Evolutionary conservation across 92 coral and sea anemone species (phyloP), one percentile per base, ranked within the genome.

Genomic region (Epizoanthus fatuus): DNA sequence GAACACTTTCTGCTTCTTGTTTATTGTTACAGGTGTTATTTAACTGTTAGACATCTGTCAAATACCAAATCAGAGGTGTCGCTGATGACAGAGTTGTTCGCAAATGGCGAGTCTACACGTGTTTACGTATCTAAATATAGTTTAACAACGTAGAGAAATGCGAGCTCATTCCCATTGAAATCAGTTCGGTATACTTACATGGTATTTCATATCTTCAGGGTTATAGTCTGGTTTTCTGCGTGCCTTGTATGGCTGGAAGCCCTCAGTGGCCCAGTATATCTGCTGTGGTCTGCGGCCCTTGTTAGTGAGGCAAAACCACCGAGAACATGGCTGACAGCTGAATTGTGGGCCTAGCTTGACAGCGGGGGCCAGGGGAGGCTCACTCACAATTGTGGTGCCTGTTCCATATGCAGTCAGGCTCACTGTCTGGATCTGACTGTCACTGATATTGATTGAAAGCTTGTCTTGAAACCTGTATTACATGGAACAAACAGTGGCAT

Each of bases 251-350:
- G 92, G 88, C 72, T 85, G 91, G 83, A 93, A 97, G 22, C 99
- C 99, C 73, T 97, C 99, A 20, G 99, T 97, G 75, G 98, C 87
- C 99, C 99, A 97, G 86, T 97, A 97, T 25, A 97, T 91, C 88
- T 97, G 99, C 72, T 97, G 99, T 67, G 99, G 93, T 60, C 99
- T 81, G 32, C 98, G 74, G 6, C 99, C 99, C 44, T 92, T 91
- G 84, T 97, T 97, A 14, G 95, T 97, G 39, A 97, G 85, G 25
- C 86, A 75, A 84, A 95, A 97, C 84, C 67, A 78, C 72, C 94
- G 91, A 38, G 91, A 86, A 15, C 94, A 92, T 8, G 97, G 96
- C 69, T 90, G 95, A 67, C 96, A 94, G 85, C 99, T 97, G 89
- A 97, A 97, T 90, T 93, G 99, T 8, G 99, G 98, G 11, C 98